Percentiles rank a stretch among this genome's conserved stretches.
These are phyloP conservation scores for Bradypodion ventrale DNA, from an alignment of 2,797 vertebrate species.

Conservation along the genomic window DNA sequence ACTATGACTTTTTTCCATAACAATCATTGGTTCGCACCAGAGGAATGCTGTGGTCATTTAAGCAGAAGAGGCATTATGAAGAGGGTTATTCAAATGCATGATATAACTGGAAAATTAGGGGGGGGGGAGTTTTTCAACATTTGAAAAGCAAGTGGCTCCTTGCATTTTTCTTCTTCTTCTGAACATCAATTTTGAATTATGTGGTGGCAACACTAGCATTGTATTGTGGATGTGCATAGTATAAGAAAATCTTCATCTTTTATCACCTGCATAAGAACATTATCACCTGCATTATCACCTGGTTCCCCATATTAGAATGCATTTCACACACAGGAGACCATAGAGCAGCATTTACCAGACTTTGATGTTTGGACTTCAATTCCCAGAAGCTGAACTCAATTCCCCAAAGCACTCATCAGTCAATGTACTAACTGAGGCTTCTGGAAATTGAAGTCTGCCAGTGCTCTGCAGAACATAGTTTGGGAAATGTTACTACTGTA, in stretches of 20 bases:
- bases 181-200: background rate
- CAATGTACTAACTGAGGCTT: no score
- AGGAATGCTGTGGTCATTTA: background rate
- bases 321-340: background rate
- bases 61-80: background rate
- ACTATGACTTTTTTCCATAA: conserved; percentile 23
- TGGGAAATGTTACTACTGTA: no score
- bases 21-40: conserved; percentile 7
- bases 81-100: background rate
- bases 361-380: no score
- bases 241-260: background rate
- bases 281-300: no score
- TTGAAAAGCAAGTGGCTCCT: background rate
- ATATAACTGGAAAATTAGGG: background rate
- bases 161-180: background rate
- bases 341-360: no score
- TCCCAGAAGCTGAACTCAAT: no score
- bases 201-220: background rate
- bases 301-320: no score
- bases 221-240: background rate
- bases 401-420: no score
- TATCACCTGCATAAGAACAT: background rate
- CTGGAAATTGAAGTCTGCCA: no score
- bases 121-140: background rate
- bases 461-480: no score